Evolutionary conservation across 2,113 vertebrate genomes (phyloP).

Genomic region (Garra rufa): DNA sequence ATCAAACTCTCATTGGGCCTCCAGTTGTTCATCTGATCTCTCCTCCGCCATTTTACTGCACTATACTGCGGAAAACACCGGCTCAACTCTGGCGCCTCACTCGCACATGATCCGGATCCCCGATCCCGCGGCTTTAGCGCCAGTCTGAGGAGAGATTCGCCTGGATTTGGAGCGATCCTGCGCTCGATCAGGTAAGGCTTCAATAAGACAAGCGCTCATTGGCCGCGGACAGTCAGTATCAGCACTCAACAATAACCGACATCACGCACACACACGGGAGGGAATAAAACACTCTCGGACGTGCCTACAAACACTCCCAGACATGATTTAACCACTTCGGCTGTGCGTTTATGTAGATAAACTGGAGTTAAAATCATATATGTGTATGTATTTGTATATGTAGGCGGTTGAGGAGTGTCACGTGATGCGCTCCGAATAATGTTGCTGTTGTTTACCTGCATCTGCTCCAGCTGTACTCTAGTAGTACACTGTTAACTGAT

Average conservation of each 20-base stretch:
- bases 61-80: not conserved
- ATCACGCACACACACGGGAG: conserved; percentile 51
- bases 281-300: conserved; percentile 24
- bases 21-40: conserved; percentile 28
- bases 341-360: not conserved
- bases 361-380: not conserved
- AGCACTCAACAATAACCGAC: conserved; percentile 71
- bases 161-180: conserved; percentile 48
- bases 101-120: not conserved
- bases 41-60: conserved; percentile 29
- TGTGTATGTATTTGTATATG: not conserved
- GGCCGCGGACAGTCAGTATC: conserved; percentile 78
- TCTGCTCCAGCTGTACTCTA: not conserved
- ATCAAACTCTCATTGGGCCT: conserved; percentile 34
- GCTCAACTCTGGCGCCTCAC: not conserved
- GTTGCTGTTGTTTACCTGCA: conserved; percentile 8
- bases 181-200: conserved; percentile 71
- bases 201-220: conserved; percentile 84
- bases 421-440: not conserved
- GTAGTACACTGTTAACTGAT: not conserved
- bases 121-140: not conserved
- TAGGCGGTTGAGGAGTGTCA: not conserved
- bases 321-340: not conserved
- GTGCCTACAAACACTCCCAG: not conserved
- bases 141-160: conserved; percentile 36